These are phyloP conservation scores for Adoxophyes honmai DNA, from an alignment of 1,140 invertebrate species.

Conservation along the genomic window DNA sequence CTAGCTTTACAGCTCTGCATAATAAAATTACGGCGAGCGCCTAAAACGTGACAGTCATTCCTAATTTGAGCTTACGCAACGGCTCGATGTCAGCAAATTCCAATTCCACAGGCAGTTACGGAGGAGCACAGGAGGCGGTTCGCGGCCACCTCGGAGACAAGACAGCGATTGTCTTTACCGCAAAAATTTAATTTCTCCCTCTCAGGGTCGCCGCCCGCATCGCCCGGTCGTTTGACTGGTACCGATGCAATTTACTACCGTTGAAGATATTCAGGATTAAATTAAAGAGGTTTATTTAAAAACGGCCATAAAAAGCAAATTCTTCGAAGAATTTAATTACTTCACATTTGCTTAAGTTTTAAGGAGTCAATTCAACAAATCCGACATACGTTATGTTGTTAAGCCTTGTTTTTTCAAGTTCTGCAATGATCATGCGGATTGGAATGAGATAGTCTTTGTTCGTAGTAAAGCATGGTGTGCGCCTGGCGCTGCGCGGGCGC, in stretches of 20 bases:
- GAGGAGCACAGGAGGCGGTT: background rate
- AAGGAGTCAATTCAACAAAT: too few relatives aligned
- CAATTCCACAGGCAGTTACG: constrained; percentile 16
- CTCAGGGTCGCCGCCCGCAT: constrained; percentile 44
- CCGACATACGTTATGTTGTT: too few relatives aligned
- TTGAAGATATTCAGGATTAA: constrained; percentile 28
- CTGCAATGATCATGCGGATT: too few relatives aligned
- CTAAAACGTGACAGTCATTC: constrained; percentile 46
- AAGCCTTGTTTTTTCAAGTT: too few relatives aligned
- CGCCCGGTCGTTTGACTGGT: constrained; percentile 32
- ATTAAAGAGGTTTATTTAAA: constrained; percentile 29
- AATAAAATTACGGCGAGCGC: constrained; percentile 40
- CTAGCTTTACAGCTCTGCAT: constrained; percentile 34
- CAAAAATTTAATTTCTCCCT: constrained; percentile 47
- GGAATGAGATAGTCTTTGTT: too few relatives aligned
- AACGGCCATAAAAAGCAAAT: background rate
- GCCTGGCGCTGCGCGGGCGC: background rate
- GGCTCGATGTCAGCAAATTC: constrained; percentile 45
- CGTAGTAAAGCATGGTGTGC: too few relatives aligned
- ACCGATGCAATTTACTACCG: constrained; percentile 43
- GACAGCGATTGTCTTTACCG: constrained; percentile 35
- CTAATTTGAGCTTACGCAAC: constrained; percentile 45
- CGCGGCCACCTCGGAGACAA: background rate
- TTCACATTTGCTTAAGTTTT: background rate
- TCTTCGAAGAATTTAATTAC: background rate